Conservation (phyloP, 2,113 vertebrate species). For the Gavialis gangeticus region DNA sequence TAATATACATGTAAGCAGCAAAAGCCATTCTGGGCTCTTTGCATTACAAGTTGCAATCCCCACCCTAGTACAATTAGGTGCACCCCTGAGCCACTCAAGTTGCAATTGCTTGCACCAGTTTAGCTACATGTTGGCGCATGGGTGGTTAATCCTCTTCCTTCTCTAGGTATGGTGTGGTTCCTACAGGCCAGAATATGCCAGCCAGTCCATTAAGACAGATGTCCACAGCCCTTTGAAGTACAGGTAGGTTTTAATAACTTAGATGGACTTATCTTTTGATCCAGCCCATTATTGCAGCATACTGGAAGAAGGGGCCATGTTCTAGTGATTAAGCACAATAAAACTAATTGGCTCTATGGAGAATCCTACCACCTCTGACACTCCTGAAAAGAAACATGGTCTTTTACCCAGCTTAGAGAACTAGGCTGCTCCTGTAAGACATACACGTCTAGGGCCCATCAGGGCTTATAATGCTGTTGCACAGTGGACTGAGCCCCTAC, state of each 20-base stretch:
- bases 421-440: rapidly evolving
- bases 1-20: too few relatives aligned
- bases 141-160: background rate
- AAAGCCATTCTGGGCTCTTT: too few relatives aligned
- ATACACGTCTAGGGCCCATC: background rate
- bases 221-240: conserved; percentile 96
- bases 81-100: background rate
- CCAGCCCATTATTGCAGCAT: rapidly evolving
- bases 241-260: conserved; percentile 81
- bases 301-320: rapidly evolving
- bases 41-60: too few relatives aligned
- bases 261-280: rapidly evolving
- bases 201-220: conserved; percentile 95
- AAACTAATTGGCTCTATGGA: rapidly evolving
- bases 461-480: background rate
- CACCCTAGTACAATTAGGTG: too few relatives aligned
- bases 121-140: background rate
- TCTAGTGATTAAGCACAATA: background rate
- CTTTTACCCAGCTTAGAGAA: background rate
- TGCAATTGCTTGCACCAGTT: background rate
- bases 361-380: background rate
- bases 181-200: conserved; percentile 94
- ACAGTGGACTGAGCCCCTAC: background rate
- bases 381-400: rapidly evolving
- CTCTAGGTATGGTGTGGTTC: conserved; percentile 93